Evolutionary conservation across 2,888 invertebrate genomes (phyloP).

Genomic region (Agrotis segetum): DNA sequence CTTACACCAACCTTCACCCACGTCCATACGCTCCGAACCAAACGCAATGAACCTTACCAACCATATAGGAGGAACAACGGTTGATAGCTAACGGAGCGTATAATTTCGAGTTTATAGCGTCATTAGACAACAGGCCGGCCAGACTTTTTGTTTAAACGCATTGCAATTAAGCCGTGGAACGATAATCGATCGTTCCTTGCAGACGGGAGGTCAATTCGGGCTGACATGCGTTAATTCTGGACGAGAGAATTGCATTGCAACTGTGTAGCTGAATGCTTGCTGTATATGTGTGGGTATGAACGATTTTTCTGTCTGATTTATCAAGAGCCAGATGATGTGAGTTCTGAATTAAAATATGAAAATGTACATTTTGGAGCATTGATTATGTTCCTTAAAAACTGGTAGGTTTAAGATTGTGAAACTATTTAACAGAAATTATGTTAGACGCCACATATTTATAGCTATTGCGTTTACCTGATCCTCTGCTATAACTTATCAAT

Average conservation of each 20-base stretch:
- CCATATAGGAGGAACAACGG: conserved; percentile 75
- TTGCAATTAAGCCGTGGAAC: conserved; percentile 86
- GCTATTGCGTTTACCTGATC: too few species aligned
- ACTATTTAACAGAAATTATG: too few species aligned
- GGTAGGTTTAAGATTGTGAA: neutral
- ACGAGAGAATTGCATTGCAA: conserved; percentile 57
- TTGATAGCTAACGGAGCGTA: conserved; percentile 82
- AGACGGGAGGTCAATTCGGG: conserved; percentile 69
- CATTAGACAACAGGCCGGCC: conserved; percentile 82
- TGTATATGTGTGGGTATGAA: neutral
- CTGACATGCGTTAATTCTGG: conserved; percentile 63
- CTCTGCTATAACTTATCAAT: too few species aligned
- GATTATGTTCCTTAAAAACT: too few species aligned
- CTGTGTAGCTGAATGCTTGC: conserved; percentile 9
- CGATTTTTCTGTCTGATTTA: conserved; percentile 32
- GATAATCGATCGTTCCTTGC: conserved; percentile 85
- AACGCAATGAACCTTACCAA: conserved; percentile 70
- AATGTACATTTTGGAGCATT: too few species aligned
- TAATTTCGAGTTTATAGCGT: conserved; percentile 86
- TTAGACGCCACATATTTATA: too few species aligned
- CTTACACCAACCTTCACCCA: conserved; percentile 40
- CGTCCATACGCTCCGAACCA: conserved; percentile 44
- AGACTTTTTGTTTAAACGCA: conserved; percentile 81
- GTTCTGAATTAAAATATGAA: neutral
- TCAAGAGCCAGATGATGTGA: neutral